Conservation (phyloP, 53 echinoderm and acorn worm genomes). For the Antedon mediterranea region DNA sequence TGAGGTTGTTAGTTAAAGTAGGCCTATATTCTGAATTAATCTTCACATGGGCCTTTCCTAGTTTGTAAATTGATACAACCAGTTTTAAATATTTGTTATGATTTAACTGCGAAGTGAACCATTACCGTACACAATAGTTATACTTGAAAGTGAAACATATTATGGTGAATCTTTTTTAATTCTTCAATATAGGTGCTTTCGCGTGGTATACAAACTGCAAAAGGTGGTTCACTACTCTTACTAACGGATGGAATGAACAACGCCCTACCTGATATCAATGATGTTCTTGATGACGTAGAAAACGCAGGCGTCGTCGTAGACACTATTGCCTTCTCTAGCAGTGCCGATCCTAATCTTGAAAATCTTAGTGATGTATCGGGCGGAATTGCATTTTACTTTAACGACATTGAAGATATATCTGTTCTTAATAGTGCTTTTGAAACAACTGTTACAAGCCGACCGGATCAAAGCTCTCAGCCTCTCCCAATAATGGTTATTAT, state of each 20-base stretch:
- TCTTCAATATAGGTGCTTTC: background rate
- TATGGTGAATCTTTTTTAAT: too few relatives aligned
- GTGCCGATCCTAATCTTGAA: constrained; percentile 8
- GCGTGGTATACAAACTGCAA: background rate
- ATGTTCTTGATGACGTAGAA: background rate
- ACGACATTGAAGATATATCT: constrained; percentile 13
- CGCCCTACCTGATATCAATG: constrained; percentile 5
- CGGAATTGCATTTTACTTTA: constrained; percentile 22
- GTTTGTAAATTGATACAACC: too few relatives aligned
- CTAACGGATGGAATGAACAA: constrained; percentile 32
- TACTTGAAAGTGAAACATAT: too few relatives aligned
- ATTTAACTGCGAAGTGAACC: too few relatives aligned
- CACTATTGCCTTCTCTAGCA: constrained; percentile 16
- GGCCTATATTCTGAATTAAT: too few relatives aligned
- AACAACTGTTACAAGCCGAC: constrained; percentile 13
- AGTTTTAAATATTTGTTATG: too few relatives aligned
- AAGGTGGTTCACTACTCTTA: constrained; percentile 15
- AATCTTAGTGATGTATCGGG: constrained; percentile 11
- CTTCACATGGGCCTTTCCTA: too few relatives aligned
- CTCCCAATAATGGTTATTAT: constrained; percentile 19
- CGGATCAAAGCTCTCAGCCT: constrained; percentile 9
- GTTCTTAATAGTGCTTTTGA: constrained; percentile 30
- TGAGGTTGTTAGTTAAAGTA: too few relatives aligned
- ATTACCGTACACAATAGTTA: too few relatives aligned
- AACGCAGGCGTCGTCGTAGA: constrained; percentile 10